Base-by-base conservation (phyloP, 2,797 vertebrate genomes). In the Oreochromis grahami region DNA sequence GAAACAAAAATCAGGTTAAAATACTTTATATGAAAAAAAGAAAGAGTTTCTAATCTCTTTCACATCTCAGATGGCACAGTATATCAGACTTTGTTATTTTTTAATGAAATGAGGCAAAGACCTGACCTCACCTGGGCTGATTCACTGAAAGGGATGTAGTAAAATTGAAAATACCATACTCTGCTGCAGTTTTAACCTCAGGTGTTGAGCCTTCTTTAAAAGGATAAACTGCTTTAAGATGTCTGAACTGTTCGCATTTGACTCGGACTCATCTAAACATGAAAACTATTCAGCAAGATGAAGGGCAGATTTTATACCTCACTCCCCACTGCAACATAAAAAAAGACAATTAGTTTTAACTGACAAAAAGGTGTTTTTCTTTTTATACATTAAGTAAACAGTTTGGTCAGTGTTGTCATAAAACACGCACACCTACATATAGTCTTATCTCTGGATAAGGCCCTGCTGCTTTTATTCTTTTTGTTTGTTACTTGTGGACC, bases 41-140 rank as follows among this genome's bases (percentile, higher is more conserved):
- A n/a, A 43, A 43, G 21, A 19, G 15, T 53, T 76, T 65, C 32
- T 70, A 52, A 9, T 72, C 7, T 38, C 74, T 12, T 45, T 51
- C 52, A 24, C 52, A 63, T 78, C 56, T 17, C 74, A 83, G 51
- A 68, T 78, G 55, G 86, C 43, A 79, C 13, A 53, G 8, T 78
- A 48, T 77, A 77, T 85, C 7, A n/a, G 34, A 82, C 36, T 26
- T 45, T 36, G 55, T 87, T 83, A 80, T 81, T 80, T 21, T 88
- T 89, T 83, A 70, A 84, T 83, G 21, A 84, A 56, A 83, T 77
- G 50, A 65, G 12, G 41, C 26, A 41, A 45, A 84, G 82, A 63
- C 70, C 21, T 72, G 53, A 91, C 55, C 55, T 80, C 80, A 76
- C 6, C 51, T 55, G 84, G 70, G 72, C 78, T 86, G 78, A 83